Evolutionary conservation across 2,888 invertebrate genomes (phyloP).

Genomic region (Opisthograptis luteolata): DNA sequence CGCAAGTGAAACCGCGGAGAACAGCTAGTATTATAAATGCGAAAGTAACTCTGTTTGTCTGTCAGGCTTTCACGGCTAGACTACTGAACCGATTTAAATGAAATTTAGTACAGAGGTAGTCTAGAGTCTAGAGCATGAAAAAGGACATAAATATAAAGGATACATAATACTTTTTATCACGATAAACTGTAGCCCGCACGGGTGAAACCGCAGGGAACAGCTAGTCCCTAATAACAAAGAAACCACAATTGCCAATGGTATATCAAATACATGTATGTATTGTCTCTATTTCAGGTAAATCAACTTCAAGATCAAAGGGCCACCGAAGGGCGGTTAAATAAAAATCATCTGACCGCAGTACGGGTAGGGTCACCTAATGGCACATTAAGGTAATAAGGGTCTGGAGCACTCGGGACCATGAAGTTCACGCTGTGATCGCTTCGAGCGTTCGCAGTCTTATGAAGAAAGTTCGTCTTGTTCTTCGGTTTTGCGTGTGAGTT

Average conservation of each 20-base stretch:
- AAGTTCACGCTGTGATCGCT: constrained; percentile 49
- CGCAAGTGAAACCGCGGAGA: too few species aligned
- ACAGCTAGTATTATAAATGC: too few species aligned
- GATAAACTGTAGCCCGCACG: too few species aligned
- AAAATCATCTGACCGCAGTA: constrained; percentile 29
- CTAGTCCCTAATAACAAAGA: too few species aligned
- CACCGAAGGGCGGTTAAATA: constrained; percentile 23
- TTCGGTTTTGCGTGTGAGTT: constrained; percentile 17
- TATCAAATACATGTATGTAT: constrained; percentile 2
- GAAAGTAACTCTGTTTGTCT: too few species aligned
- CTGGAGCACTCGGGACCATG: constrained; percentile 24
- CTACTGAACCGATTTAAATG: too few species aligned
- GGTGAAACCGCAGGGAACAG: too few species aligned
- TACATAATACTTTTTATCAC: too few species aligned
- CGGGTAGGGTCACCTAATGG: constrained; percentile 34
- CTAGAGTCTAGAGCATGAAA: too few species aligned
- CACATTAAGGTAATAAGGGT: constrained; percentile 46
- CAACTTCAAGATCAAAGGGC: constrained; percentile 19
- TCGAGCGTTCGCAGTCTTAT: constrained; percentile 49
- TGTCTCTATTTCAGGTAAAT: constrained; percentile 33
- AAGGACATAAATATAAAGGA: too few species aligned
- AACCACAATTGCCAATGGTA: background rate
- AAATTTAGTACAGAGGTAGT: too few species aligned
- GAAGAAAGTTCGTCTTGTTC: constrained; percentile 46
- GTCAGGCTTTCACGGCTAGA: too few species aligned